Evolutionary conservation across 2,888 invertebrate genomes (phyloP), one percentile per base, ranked within the genome.

Genomic region (Sclerodermus sp.): DNA sequence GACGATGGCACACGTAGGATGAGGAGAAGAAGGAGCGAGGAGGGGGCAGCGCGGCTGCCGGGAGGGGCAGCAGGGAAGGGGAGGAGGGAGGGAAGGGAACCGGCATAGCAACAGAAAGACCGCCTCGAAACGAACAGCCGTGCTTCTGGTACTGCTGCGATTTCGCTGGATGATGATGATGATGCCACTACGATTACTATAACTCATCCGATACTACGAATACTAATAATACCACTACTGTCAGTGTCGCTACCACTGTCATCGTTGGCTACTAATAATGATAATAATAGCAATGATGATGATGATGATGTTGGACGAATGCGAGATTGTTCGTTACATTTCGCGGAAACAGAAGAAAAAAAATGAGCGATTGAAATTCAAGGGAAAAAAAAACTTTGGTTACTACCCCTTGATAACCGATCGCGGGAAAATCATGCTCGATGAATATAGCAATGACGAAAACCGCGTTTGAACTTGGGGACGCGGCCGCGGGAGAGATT

Each of bases 71-170:
- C 42, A 47, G 58, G 43, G 45, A 41, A 44, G 50, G 39, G 44
- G 53, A 17, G 59, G 38, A 29, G 38, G 45, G 39, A 36, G 49
- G 34, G 51, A 18, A 39, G 49, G 65, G 62, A 66, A 68, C 74
- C 71, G 70, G 75, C 76, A 76, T 76, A 74, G 75, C 74, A 77
- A 75, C 76, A 75, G 76, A 72, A 74, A 74, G 73, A 67, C 74
- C 67, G 71, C 67, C 71, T 64, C 65, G 66, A 65, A 68, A 70
- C 69, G 71, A 72, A 68, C 66, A 65, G 64, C 67, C 68, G 65
- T 64, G 62, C 52, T 57, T 60, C 57, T 58, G 53, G 39, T 55
- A 31, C 41, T 51, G 51, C 55, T 57, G 53, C 57, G 51, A 39
- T 23, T 17, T 44, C 41, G 44, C 6, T 10, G 12, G 23, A 40